Evolutionary conservation across 1,140 invertebrate species (phyloP), one percentile per base, ranked within the genome.

Genomic region (Ericerus pela): DNA sequence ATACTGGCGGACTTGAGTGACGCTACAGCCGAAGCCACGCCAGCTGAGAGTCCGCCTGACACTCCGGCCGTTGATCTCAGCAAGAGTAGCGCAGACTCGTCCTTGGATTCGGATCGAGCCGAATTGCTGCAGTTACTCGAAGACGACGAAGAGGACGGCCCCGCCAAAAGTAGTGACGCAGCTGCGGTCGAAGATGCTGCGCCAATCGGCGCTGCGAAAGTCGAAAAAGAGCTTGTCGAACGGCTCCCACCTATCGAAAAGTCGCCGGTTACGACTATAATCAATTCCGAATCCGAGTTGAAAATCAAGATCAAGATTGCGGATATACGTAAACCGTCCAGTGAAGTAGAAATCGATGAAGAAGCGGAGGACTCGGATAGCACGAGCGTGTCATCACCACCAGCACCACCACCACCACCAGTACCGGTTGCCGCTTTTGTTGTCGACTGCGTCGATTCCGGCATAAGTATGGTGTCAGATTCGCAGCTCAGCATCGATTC

Each of bases 121-220:
- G 53, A 67, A 31, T 59, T 68, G n/a, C 61, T 64, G 16, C 66
- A 64, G 52, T 55, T 62, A 37, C 14, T 47, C 24, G 59, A 61
- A n/a, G 33, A 54, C 36, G 29, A 30, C 37, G 24, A 65, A 56
- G 30, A 47, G 8, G 57, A 64, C 54, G 24, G 41, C 37, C 16
- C 18, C 12, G 30, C 56, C 37, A 4, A 47, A 36, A 24, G 47
- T 20, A 1, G 33, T 28, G 10, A 29, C 36, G 0, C 52, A 58
- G 20, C 43, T 59, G 0, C 37, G 11, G 47, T 65, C 54, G 54
- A 64, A 47, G 14, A 2, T 2, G 2, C 20, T 4, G 41, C 26
- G 10, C 51, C 37, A 11, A 43, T 65, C 54, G 54, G 63, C 22
- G 14, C 4, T 2, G 2, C 20, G 2, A 24, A 41, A 37, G 16